Evolutionary conservation across 1,140 invertebrate genomes (phyloP).

Genomic region (Cotesia typhae): DNA sequence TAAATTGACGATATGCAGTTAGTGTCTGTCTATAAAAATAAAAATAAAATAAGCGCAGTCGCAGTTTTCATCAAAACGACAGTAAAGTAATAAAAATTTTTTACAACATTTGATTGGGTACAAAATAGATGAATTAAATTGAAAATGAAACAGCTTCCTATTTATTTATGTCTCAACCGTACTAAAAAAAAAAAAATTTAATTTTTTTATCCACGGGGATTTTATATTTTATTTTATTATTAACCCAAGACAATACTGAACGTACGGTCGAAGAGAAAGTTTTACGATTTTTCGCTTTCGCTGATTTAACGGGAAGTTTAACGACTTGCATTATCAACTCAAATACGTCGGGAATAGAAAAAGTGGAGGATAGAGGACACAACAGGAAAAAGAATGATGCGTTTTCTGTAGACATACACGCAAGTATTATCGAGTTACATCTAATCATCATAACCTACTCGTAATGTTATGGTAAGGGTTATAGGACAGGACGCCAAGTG

Average conservation of each 20-base stretch:
- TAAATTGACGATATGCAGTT: slow-evolving; percentile 28
- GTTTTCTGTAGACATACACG: slow-evolving; percentile 35
- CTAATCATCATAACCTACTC: slow-evolving; percentile 66
- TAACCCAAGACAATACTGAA: slow-evolving; percentile 23
- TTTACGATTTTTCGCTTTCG: slow-evolving; percentile 60
- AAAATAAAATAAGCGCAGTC: not conserved
- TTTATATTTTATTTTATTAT: slow-evolving; percentile 6
- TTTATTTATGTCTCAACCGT: too few species aligned
- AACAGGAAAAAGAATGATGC: too few species aligned
- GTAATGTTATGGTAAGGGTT: too few species aligned
- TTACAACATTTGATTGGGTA: too few species aligned
- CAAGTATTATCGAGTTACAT: slow-evolving; percentile 64
- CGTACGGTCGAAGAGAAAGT: slow-evolving; percentile 39
- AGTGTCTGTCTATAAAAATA: not conserved
- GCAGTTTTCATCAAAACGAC: not conserved
- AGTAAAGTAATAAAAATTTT: too few species aligned
- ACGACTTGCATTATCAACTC: slow-evolving; percentile 52
- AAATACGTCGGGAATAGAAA: slow-evolving; percentile 1
- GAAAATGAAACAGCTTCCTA: too few species aligned
- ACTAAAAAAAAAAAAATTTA: too few species aligned
- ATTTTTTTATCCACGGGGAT: not conserved
- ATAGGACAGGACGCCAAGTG: too few species aligned
- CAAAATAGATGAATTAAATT: too few species aligned
- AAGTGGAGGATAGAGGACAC: not conserved
- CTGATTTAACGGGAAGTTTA: slow-evolving; percentile 64